Percentiles rank a stretch among this genome's conserved stretches.
These are phyloP conservation scores for Drosophila chauvacae DNA, from an alignment of 1,140 invertebrate species.

Conservation along the genomic window DNA sequence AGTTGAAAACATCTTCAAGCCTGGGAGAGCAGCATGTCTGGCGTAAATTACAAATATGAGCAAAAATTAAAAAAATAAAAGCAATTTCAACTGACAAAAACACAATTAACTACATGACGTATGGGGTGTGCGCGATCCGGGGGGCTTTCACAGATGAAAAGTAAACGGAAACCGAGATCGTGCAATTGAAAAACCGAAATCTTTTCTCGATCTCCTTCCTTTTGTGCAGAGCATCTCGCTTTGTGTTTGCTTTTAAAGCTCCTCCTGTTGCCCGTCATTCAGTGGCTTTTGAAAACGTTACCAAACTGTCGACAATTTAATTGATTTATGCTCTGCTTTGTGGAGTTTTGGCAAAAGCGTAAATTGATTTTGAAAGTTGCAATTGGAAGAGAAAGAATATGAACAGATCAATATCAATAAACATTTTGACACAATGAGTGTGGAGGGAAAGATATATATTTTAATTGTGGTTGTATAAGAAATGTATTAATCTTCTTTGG, in stretches of 20 bases:
- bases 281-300: conserved; percentile 48
- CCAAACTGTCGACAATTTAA: conserved; percentile 76
- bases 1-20: conserved; percentile 22
- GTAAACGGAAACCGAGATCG: conserved; percentile 70
- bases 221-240: conserved; percentile 27
- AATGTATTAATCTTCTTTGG: background rate
- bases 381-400: conserved; percentile 18
- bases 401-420: conserved; percentile 20
- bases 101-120: conserved; percentile 69
- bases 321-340: conserved; percentile 66
- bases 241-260: conserved; percentile 27
- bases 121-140: conserved; percentile 8
- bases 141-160: conserved; percentile 36
- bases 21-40: conserved; percentile 13
- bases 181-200: conserved; percentile 63
- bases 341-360: conserved; percentile 27
- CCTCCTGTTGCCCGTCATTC: conserved; percentile 8
- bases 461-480: background rate
- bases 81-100: conserved; percentile 74
- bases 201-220: conserved; percentile 39
- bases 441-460: background rate
- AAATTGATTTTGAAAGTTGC: conserved; percentile 48
- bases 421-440: conserved; percentile 4
- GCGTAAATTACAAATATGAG: conserved; percentile 41
- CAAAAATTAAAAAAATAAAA: conserved; percentile 37